Percentiles rank a stretch among this genome's conserved stretches.
phyloP scores from a whole-genome alignment of 2,888 invertebrate genomes.

The Parnassius mnemosyne region DNA sequence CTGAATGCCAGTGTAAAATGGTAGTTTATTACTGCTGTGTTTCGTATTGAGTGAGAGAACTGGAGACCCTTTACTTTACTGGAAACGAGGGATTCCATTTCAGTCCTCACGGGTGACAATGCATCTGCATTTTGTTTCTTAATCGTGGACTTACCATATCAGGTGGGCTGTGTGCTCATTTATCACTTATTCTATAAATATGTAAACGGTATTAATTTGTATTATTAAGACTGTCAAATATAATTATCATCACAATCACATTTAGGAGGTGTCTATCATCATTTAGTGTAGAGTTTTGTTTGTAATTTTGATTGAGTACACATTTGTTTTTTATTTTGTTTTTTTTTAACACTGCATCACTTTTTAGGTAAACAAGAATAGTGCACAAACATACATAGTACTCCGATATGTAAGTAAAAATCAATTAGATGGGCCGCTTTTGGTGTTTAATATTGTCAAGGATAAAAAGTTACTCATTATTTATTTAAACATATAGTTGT shows the following conservation, averaged over 20 bases:
- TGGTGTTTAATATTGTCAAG: conserved; percentile 10
- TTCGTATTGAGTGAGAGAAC: too few species aligned
- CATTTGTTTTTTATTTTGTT: conserved; percentile 26
- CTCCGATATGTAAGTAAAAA: conserved; percentile 48
- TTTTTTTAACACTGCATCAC: conserved; percentile 27
- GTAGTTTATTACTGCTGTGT: too few species aligned
- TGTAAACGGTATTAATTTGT: too few species aligned
- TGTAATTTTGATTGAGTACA: conserved; percentile 43
- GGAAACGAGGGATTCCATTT: too few species aligned
- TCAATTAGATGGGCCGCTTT: conserved; percentile 31
- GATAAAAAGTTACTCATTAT: conserved; percentile 9
- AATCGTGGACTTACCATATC: too few species aligned
- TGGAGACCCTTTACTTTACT: too few species aligned
- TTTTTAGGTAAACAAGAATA: conserved; percentile 72
- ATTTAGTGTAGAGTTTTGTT: conserved; percentile 3
- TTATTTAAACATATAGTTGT: too few species aligned
- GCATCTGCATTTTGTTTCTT: too few species aligned
- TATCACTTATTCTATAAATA: too few species aligned
- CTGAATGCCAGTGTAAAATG: too few species aligned
- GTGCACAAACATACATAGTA: conserved; percentile 40
- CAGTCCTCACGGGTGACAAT: too few species aligned
- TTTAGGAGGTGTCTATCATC: conserved; percentile 28
- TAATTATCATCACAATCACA: conserved; percentile 22
- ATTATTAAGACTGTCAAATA: background rate
- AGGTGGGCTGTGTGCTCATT: too few species aligned